Percentiles rank a stretch among this genome's conserved stretches.
Conservation (phyloP, 2,113 vertebrate genomes). For the Platichthys flesus region DNA sequence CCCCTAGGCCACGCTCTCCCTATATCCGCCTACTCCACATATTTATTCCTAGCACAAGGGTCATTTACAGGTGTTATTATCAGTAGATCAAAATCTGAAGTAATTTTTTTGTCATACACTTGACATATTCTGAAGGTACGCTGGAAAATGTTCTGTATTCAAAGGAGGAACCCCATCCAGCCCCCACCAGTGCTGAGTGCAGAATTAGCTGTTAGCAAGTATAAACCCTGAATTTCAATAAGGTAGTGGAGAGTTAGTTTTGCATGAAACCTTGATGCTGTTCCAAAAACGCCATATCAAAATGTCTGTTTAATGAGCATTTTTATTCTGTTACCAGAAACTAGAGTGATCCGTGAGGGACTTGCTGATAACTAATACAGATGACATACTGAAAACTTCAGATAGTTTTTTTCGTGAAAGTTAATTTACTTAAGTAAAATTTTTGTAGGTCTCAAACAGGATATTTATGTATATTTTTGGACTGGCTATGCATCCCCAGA, state of each 20-base stretch:
- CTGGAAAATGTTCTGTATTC: neutral
- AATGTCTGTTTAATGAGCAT: neutral
- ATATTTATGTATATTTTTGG: too few relatives aligned
- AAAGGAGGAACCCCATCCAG: neutral
- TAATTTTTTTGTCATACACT: too few relatives aligned
- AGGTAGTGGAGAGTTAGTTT: neutral
- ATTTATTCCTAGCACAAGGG: neutral
- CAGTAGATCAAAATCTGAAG: too few relatives aligned
- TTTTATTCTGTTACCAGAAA: neutral
- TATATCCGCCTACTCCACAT: neutral
- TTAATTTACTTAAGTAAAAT: too few relatives aligned
- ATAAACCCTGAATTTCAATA: constrained; percentile 10
- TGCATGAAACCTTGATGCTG: neutral
- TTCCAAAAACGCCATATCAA: neutral
- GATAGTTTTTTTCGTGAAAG: too few relatives aligned
- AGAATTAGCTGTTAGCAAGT: neutral
- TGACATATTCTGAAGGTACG: neutral
- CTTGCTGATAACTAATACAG: neutral
- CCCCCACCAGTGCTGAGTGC: neutral
- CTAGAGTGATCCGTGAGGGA: neutral
- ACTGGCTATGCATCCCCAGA: too few relatives aligned
- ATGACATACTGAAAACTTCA: neutral
- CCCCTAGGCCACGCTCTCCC: too few relatives aligned
- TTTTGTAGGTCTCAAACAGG: too few relatives aligned
- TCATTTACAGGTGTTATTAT: too few relatives aligned